Conservation (phyloP, 2,888 invertebrate genomes). For the Caenorhabditis wallacei region DNA sequence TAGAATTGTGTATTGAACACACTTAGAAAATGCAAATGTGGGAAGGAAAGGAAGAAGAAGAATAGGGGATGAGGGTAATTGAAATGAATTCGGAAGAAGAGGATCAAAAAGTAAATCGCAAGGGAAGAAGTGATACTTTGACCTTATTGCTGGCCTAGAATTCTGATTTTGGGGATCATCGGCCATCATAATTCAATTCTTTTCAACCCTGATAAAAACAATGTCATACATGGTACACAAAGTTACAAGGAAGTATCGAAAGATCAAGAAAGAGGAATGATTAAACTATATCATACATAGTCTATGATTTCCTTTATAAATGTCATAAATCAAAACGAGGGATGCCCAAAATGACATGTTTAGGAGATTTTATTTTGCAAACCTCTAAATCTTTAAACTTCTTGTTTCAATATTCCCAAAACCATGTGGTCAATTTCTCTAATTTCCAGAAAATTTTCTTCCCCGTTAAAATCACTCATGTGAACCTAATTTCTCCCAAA, state of each 20-base stretch:
- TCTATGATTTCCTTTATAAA: too few relatives aligned
- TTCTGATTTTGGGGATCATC: too few relatives aligned
- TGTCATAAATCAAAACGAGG: too few relatives aligned
- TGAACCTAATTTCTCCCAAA: slow-evolving; percentile 21
- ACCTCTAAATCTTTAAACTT: too few relatives aligned
- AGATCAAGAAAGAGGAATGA: background rate
- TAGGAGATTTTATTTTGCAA: too few relatives aligned
- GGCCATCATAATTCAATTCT: too few relatives aligned
- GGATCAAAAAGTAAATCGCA: slow-evolving; percentile 25
- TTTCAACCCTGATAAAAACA: background rate
- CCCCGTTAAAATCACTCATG: slow-evolving; percentile 8
- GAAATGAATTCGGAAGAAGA: slow-evolving; percentile 21
- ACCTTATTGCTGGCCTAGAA: too few relatives aligned
- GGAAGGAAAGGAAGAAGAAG: background rate
- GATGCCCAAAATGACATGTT: too few relatives aligned
- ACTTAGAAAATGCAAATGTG: slow-evolving; percentile 1
- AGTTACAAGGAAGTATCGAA: slow-evolving; percentile 17
- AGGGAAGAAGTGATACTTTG: background rate
- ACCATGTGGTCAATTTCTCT: background rate
- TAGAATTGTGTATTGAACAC: slow-evolving; percentile 38
- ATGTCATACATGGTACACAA: too few relatives aligned
- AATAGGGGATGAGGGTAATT: background rate
- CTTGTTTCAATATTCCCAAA: too few relatives aligned
- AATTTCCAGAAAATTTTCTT: background rate
- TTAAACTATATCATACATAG: too few relatives aligned